Evolutionary conservation across 2,888 invertebrate genomes (phyloP).

Genomic region (Sacculina carcini): DNA sequence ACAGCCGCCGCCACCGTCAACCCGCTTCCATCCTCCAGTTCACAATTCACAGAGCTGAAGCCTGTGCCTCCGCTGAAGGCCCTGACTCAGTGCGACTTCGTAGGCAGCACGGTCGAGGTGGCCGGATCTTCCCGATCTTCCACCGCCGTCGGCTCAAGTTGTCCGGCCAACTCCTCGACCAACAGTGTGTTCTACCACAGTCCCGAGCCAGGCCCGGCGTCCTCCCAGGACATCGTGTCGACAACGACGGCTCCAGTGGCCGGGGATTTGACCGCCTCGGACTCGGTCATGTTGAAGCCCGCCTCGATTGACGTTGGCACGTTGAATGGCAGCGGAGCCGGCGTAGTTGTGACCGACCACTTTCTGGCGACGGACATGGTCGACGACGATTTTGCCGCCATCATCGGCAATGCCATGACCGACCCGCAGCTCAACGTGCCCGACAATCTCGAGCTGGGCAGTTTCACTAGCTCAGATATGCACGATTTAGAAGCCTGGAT

Average conservation of each 20-base stretch:
- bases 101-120: slow-evolving; percentile 1
- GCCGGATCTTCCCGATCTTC: slow-evolving; percentile 11
- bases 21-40: slow-evolving; percentile 10
- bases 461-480: slow-evolving; percentile 21
- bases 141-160: slow-evolving; percentile 9
- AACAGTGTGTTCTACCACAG: slow-evolving; percentile 11
- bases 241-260: slow-evolving; percentile 50
- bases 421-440: slow-evolving; percentile 29
- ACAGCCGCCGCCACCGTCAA: slow-evolving; percentile 11
- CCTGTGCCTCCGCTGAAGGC: slow-evolving; percentile 37
- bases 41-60: slow-evolving; percentile 44
- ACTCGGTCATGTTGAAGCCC: slow-evolving; percentile 35
- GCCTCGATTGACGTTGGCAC: no score
- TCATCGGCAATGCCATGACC: slow-evolving; percentile 42
- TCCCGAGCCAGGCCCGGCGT: slow-evolving; percentile 13
- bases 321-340: no score
- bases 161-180: slow-evolving; percentile 9
- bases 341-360: no score
- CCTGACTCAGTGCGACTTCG: slow-evolving; percentile 9
- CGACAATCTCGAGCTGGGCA: slow-evolving; percentile 18
- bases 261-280: slow-evolving; percentile 48
- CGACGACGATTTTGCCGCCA: slow-evolving; percentile 18
- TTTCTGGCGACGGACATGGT: slow-evolving; percentile 14
- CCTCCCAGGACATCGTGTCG: slow-evolving; percentile 36
- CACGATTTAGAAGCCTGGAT: slow-evolving; percentile 65